These are phyloP conservation scores for Tenthredo distinguenda DNA, from an alignment of 2,888 invertebrate genomes.

Conservation along the genomic window DNA sequence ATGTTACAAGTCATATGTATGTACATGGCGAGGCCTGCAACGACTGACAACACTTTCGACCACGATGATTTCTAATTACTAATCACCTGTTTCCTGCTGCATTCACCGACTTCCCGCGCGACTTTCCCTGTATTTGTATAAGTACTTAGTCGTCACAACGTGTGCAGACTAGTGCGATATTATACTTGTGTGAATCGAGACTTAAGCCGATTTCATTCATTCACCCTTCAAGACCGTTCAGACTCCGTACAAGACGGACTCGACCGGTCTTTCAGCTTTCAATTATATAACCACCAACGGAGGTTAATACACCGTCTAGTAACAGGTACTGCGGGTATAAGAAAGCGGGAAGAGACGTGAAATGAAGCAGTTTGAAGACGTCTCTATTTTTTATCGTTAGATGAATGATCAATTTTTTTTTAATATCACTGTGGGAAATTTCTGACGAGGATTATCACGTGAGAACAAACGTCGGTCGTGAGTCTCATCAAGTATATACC, in stretches of 20 bases:
- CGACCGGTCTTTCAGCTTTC: conserved; percentile 37
- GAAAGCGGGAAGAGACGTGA: neutral
- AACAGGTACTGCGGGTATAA: neutral
- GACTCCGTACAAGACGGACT: neutral
- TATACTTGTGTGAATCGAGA: neutral
- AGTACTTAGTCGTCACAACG: neutral
- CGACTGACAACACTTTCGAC: conserved; percentile 33
- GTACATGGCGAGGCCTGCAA: neutral
- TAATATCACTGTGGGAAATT: neutral
- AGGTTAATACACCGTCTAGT: neutral
- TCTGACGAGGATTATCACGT: neutral
- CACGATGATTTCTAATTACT: conserved; percentile 39
- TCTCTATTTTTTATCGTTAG: neutral
- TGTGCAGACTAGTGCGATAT: neutral
- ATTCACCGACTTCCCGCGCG: conserved; percentile 22
- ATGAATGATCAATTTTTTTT: neutral
- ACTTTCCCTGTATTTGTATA: conserved; percentile 20
- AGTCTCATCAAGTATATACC: neutral
- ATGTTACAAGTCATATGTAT: neutral
- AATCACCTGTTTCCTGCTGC: conserved; percentile 47
- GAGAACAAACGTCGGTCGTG: conserved; percentile 20
- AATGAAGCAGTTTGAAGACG: neutral
- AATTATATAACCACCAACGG: conserved; percentile 24
- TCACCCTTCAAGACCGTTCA: conserved; percentile 15
- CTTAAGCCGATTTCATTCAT: conserved; percentile 21